A percentile compares a stretch with the other conserved stretches of the same genome.
Evolutionary conservation across 2,113 vertebrate species (phyloP).

Genomic region (Silurus glanis): DNA sequence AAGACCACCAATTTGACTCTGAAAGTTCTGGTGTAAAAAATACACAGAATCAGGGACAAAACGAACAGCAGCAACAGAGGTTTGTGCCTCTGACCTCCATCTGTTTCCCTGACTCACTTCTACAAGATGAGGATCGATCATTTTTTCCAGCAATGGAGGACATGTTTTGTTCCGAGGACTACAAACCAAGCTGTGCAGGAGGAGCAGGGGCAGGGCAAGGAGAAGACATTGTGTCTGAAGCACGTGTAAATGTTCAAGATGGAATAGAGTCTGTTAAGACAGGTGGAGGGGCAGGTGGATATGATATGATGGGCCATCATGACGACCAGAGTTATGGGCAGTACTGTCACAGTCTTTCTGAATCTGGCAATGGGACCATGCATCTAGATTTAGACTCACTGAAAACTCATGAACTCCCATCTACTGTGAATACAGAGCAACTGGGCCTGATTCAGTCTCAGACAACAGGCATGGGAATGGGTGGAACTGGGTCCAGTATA

Average conservation of each 20-base stretch:
- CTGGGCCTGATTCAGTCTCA: slow-evolving; percentile 87
- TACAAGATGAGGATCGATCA: slow-evolving; percentile 83
- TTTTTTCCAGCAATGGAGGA: slow-evolving; percentile 94
- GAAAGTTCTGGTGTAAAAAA: slow-evolving; percentile 74
- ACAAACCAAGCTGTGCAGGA: slow-evolving; percentile 75
- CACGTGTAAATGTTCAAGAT: slow-evolving; percentile 59
- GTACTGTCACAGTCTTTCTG: slow-evolving; percentile 67
- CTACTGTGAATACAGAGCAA: slow-evolving; percentile 88
- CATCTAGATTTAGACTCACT: slow-evolving; percentile 77
- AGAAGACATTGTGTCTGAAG: slow-evolving; percentile 63
- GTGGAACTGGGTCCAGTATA: slow-evolving; percentile 52
- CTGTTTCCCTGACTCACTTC: slow-evolving; percentile 87
- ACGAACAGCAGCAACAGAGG: slow-evolving; percentile 66
- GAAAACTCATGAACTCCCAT: slow-evolving; percentile 82
- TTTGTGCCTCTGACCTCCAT: slow-evolving; percentile 85
- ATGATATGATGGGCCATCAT: slow-evolving; percentile 76
- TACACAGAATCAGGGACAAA: slow-evolving; percentile 62
- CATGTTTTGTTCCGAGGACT: slow-evolving; percentile 86
- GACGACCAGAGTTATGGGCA: slow-evolving; percentile 73
- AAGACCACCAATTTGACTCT: slow-evolving; percentile 77
- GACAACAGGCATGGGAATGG: slow-evolving; percentile 60
- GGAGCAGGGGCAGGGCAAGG: slow-evolving; percentile 62
- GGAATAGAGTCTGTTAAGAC: slow-evolving; percentile 65
- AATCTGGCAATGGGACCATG: slow-evolving; percentile 66
- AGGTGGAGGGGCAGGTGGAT: slow-evolving; percentile 64